Evolutionary conservation across 2,113 vertebrate genomes (phyloP), one percentile per base, ranked within the genome.

Genomic region (Tor tambroides): DNA sequence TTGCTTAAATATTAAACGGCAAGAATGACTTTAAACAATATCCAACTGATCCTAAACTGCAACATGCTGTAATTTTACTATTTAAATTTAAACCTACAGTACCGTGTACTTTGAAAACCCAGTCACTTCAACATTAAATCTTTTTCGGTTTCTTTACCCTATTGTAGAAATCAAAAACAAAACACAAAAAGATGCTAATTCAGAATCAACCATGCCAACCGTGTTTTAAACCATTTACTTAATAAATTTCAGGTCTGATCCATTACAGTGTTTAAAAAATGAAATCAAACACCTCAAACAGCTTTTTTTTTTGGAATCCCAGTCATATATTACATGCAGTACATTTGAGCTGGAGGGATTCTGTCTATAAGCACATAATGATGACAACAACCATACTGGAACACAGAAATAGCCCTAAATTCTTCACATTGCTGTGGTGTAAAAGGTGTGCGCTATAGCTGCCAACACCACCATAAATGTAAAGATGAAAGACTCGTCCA

Each of bases 371-470:
- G 76, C 78, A 85, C 84, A 80, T 82, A 85, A 88, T 74, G 59
- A 88, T 75, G 86, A 85, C 80, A 78, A 79, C 72, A 79, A 83
- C 14, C 88, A 93, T 90, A 92, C 92, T 91, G 84, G 91, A 92
- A 89, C 78, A 79, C 79, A 72, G 51, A 83, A 83, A 83, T 43
- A 28, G 12, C 46, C 54, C 21, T 65, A 72, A 81, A 95, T 95
- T 95, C 93, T 91, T 91, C 54, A 91, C 91, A 95, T 95, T 94
- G 93, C 92, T 94, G 89, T 87, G 90, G 90, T 92, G 88, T 92
- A 92, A 94, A 95, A 94, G 93, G 94, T 95, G 94, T 93, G 92
- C 94, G 92, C 91, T 90, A 83, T 77, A 87, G 90, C 92, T 88
- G 91, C 88, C 59, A 83, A 93, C 89, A 89, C 90, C 89, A 88